Base-by-base conservation (phyloP, 2,113 vertebrate species). In the Xiphophorus couchianus region DNA sequence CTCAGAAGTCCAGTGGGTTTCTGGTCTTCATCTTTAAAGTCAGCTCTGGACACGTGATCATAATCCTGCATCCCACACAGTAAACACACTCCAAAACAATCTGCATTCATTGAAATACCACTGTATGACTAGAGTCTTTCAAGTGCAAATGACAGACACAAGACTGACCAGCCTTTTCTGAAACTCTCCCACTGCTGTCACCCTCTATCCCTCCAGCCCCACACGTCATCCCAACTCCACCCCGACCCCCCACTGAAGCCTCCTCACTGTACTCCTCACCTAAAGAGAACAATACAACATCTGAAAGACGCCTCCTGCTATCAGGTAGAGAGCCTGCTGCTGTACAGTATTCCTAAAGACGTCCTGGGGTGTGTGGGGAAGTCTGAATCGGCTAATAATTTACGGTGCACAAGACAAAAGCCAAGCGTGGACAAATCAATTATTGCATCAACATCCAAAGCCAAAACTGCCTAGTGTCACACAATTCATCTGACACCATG, bases 71-170 rank as follows among this genome's bases (percentile, higher is more conserved):
- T 35, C 3, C 13, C 69, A 76, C 22, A 66, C 80, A 3, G 54
- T 61, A 42, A 14, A 44, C 48, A 62, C 22, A 63, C 69, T 25
- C 64, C 66, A n/a, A 44, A 30, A 33, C 69, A 15, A 25, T 27
- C 22, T 3, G 67, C 19, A 8, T 75, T 72, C 68, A 54, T 65
- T 25, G 25, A 29, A 33, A 65, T 13, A 33, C 44, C 69, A 48
- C 66, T 64, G n/a, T 22, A 58, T 81, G 51, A 62, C 29, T 1
- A 58, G 62, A 77, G 83, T 85, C 83, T 90, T 78, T 90, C 86
- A 88, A 91, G 89, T 92, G 91, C 88, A 91, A 88, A 73, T 82
- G 85, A 89, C 91, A 94, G 93, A 94, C 94, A 94, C 94, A 94
- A 94, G 92, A 93, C 66, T 90, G 89, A 83, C 88, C 86, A 76